Conservation (phyloP, 1,140 invertebrate species). For the Heliconius melpomene region DNA sequence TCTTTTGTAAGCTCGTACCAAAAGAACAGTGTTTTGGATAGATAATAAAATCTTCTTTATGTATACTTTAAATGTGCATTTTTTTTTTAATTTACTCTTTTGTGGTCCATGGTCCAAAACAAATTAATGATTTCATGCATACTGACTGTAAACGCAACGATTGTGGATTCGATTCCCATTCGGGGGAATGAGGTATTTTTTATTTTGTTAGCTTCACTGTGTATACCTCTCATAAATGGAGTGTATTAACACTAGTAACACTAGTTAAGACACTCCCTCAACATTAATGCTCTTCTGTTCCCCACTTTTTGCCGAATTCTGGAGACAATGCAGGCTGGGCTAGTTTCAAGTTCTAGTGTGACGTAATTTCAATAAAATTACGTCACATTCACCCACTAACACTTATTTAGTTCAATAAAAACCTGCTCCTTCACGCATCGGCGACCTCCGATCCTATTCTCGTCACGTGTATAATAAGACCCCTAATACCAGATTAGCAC, state of each 20-base stretch:
- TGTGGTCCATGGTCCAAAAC: not conserved
- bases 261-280: too few relatives aligned
- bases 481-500: conserved; percentile 36
- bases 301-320: too few relatives aligned
- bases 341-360: too few relatives aligned
- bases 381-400: not conserved
- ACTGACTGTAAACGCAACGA: too few relatives aligned
- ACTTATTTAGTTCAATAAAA: conserved; percentile 20
- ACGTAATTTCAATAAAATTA: not conserved
- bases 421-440: conserved; percentile 9
- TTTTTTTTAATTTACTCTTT: not conserved
- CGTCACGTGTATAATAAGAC: conserved; percentile 35
- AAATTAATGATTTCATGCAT: not conserved
- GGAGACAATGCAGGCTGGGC: too few relatives aligned
- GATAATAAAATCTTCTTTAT: not conserved
- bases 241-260: too few relatives aligned
- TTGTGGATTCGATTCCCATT: too few relatives aligned
- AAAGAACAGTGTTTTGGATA: not conserved
- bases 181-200: too few relatives aligned
- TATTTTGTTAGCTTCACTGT: too few relatives aligned
- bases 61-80: not conserved
- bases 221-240: too few relatives aligned
- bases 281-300: too few relatives aligned
- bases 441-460: conserved; percentile 28
- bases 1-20: not conserved